Conservation (phyloP, 2,797 vertebrate genomes). For the Meda fulgida region DNA sequence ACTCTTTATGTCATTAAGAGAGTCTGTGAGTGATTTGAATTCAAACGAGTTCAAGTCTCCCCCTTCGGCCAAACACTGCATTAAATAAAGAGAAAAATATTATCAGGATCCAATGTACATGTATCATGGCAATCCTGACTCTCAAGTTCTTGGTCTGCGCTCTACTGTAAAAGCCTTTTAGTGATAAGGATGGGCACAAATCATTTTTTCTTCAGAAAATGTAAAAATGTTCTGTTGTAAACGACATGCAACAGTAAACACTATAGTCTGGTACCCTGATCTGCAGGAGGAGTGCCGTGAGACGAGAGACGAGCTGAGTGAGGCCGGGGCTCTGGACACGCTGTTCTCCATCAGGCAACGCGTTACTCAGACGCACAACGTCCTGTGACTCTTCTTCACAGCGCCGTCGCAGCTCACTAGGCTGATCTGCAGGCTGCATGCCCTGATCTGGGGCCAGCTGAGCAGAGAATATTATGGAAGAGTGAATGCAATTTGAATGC, state of each 20-base stretch:
- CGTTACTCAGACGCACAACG: conserved; percentile 86
- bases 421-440: conserved; percentile 92
- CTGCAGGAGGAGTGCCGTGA: conserved; percentile 94
- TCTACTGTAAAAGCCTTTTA: not conserved
- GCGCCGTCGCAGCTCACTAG: conserved; percentile 88
- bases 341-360: conserved; percentile 81
- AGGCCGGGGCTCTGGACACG: conserved; percentile 85
- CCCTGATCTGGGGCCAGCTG: conserved; percentile 97
- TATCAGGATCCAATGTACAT: not conserved
- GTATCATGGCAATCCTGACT: not conserved
- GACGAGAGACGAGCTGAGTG: conserved; percentile 91
- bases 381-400: conserved; percentile 96
- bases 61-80: conserved; percentile 95
- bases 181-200: not conserved
- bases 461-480: not conserved
- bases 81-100: conserved; percentile 17
- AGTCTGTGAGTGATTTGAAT: conserved; percentile 98
- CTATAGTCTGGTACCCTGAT: conserved; percentile 85
- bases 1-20: conserved; percentile 96
- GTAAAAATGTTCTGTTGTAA: not conserved
- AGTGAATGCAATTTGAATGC: not conserved
- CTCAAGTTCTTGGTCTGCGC: not conserved
- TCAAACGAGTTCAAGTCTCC: conserved; percentile 98
- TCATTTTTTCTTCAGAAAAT: not conserved
- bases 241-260: not conserved